phyloP scores from a whole-genome alignment of 92 coral and sea anemone species.

The Porites evermanni region DNA sequence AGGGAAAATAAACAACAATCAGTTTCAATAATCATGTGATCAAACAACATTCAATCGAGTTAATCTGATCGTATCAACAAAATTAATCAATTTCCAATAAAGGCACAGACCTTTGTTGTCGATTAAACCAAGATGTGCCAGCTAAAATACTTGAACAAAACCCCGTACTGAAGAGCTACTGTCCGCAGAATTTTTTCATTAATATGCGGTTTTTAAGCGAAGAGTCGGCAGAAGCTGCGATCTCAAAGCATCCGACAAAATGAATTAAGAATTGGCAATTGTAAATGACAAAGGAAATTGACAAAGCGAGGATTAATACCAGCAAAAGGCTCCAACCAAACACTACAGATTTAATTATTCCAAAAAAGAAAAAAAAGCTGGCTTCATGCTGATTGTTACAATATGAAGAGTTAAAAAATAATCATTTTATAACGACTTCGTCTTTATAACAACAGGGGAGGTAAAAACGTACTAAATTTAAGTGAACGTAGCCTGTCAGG shows the following conservation, averaged over 20 bases:
- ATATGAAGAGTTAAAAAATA: not conserved
- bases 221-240: conserved; percentile 3
- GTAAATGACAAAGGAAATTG: conserved; percentile 12
- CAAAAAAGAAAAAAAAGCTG: not conserved
- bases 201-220: conserved; percentile 7
- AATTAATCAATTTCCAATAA: not conserved
- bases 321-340: not conserved
- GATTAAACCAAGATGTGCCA: no score
- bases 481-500: no score
- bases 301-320: conserved; percentile 24
- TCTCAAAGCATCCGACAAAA: not conserved
- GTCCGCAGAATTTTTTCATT: not conserved
- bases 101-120: conserved; percentile 14
- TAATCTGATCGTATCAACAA: conserved; percentile 2
- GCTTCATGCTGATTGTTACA: not conserved
- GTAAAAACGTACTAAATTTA: no score
- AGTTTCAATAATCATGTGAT: not conserved
- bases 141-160: no score
- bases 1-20: not conserved
- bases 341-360: not conserved
- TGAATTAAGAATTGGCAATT: not conserved
- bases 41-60: conserved; percentile 9
- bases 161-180: no score
- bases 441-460: not conserved
- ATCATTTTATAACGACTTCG: conserved; percentile 17